Base-by-base conservation (phyloP, 2,888 invertebrate species). In the Tetropium fuscum region DNA sequence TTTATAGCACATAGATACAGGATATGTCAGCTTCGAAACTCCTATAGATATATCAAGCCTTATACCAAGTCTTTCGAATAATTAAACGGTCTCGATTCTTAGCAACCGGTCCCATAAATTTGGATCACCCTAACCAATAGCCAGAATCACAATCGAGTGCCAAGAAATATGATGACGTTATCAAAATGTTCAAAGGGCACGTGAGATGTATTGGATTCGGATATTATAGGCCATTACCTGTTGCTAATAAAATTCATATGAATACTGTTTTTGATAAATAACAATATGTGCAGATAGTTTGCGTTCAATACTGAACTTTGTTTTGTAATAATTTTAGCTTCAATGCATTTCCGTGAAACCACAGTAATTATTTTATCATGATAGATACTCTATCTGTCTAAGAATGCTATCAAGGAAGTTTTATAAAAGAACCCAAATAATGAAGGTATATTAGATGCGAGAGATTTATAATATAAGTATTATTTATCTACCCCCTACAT, bases 101-200 rank as follows among this genome's bases (percentile, higher is more conserved):
- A 34, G 34, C 58, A 63, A 66, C 69, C 66, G 66, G 66, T 69
- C 65, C 63, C 62, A 69, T 67, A 69, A 69, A 69, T 69, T 55
- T 58, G 16, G 41, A 53, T 62, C 58, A 40, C 16, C 48, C 44
- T 47, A 8, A 40, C 38, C 40, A 41, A 32, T 38, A 27, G 47
- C 15, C 44, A 20, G 13, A 38, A 49, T 32, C 45, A 36, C 22
- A 44, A 36, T 54, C 43, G 49, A 51, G 27, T 44, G 38, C 51
- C 38, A 38, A 45, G 40, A 51, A 13, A 51, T 57, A 45, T 51
- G 41, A 30, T 25, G 51, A 53, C 32, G 44, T 13, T 47, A 58
- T 53, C 40, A 45, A 54, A 54, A 54, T 44, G 44, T 44, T 36
- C 44, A 20, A 10, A 19, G 32, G 34, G 22, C 16, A 44, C 13